Evolutionary conservation across 2,888 invertebrate species (phyloP).

Genomic region (Molorchus minor): DNA sequence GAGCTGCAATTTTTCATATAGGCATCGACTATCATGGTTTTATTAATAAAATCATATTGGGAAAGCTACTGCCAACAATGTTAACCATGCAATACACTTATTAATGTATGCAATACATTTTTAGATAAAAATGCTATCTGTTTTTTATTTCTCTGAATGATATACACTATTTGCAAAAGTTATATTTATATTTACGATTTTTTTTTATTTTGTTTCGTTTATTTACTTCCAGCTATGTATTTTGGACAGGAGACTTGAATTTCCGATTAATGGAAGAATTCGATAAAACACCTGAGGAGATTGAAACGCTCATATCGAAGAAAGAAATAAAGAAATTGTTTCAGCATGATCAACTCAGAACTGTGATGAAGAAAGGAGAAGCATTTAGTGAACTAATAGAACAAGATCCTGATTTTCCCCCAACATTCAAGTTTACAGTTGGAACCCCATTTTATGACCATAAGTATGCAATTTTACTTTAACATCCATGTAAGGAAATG

Average conservation of each 20-base stretch:
- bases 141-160: too few relatives aligned
- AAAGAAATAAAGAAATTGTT: constrained; percentile 74
- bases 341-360: constrained; percentile 78
- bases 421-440: constrained; percentile 86
- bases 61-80: too few relatives aligned
- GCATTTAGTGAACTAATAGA: constrained; percentile 88
- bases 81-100: too few relatives aligned
- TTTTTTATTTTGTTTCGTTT: too few relatives aligned
- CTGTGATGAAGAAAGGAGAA: constrained; percentile 75
- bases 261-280: constrained; percentile 79
- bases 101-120: too few relatives aligned
- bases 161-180: too few relatives aligned
- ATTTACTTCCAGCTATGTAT: constrained; percentile 75
- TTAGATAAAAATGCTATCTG: too few relatives aligned
- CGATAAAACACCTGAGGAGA: constrained; percentile 71
- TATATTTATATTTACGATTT: too few relatives aligned
- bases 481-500: too few relatives aligned
- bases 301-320: constrained; percentile 72
- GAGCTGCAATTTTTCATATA: too few relatives aligned
- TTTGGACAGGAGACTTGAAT: constrained; percentile 93
- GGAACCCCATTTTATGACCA: constrained; percentile 80
- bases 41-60: too few relatives aligned
- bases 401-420: constrained; percentile 78
- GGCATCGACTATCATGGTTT: too few relatives aligned
- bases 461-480: constrained; percentile 67